Percentiles rank a stretch among this genome's conserved stretches.
Evolutionary conservation across 2,888 invertebrate genomes (phyloP).

Genomic region (Eucera pruinosa): DNA sequence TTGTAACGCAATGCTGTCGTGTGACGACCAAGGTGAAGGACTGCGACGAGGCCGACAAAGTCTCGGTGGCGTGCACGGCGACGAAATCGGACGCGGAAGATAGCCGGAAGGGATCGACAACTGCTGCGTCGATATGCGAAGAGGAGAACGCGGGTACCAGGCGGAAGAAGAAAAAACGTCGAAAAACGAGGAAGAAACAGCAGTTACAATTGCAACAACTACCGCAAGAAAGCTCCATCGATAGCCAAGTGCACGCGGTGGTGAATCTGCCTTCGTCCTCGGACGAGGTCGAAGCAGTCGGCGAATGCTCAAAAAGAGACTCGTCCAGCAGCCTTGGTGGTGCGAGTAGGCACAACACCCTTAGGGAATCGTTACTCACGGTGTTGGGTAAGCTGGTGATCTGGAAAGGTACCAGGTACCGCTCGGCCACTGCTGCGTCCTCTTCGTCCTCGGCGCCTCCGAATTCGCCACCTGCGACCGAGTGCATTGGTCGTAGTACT

Average conservation of each 20-base stretch:
- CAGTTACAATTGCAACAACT: constrained; percentile 64
- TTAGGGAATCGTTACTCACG: constrained; percentile 88
- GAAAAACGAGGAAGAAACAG: constrained; percentile 76
- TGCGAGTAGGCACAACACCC: constrained; percentile 83
- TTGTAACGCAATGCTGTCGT: constrained; percentile 55
- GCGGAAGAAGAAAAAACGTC: constrained; percentile 77
- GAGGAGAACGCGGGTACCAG: constrained; percentile 75
- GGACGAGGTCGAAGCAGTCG: constrained; percentile 75
- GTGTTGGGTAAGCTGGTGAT: constrained; percentile 88
- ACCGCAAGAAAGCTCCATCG: constrained; percentile 39
- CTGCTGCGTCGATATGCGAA: constrained; percentile 74
- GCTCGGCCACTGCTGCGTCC: constrained; percentile 83
- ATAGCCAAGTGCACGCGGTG: constrained; percentile 54
- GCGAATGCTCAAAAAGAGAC: constrained; percentile 80
- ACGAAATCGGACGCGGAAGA: constrained; percentile 82
- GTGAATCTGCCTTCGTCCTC: constrained; percentile 71
- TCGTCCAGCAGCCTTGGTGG: constrained; percentile 82
- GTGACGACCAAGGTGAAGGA: constrained; percentile 63
- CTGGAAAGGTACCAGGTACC: constrained; percentile 85
- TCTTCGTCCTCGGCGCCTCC: constrained; percentile 84
- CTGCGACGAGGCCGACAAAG: constrained; percentile 69
- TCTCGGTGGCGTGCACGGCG: constrained; percentile 73
- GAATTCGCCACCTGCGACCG: constrained; percentile 83
- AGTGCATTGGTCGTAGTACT: constrained; percentile 86
- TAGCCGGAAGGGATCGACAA: constrained; percentile 79